Base-by-base conservation (phyloP, 2,888 invertebrate species). In the Drosophila neotestacea region DNA sequence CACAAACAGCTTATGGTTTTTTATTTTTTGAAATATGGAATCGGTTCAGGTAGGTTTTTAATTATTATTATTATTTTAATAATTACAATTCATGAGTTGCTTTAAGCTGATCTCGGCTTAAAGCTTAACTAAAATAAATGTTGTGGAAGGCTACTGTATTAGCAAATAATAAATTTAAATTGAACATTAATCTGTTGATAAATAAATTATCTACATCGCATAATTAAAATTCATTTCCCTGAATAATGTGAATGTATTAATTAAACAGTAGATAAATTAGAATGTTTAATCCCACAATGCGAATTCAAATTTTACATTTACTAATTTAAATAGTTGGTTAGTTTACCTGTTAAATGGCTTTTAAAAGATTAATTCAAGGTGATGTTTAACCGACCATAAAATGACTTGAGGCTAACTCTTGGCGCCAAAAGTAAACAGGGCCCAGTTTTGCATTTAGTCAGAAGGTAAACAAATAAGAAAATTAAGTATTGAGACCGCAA, bases 51-150 rank as follows among this genome's bases (percentile, higher is more conserved):
- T 39, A 6, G 22, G 6, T 36, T 42, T 22, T n/a, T n/a, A n/a
- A n/a, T n/a, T n/a, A n/a, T n/a, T n/a, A n/a, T n/a, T n/a, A n/a
- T n/a, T n/a, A n/a, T n/a, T n/a, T n/a, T n/a, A n/a, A n/a, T n/a
- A 77, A 88, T 82, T 82, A 85, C 82, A 83, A 71, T 41, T 74
- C 66, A 54, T 34, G 30, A 54, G 22, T 5, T 22, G 51, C 51
- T 81, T 70, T 16, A 42, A 50, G 62, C 47, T 70, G 56, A 56
- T 59, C 67, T 50, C 13, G 42, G 38, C 4, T 65, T 47, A 59
- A 34, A 32, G 58, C 28, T 39, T 61, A 41, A 64, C 13, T 30
- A 36, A 51, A 70, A 67, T 73, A 44, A 3, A 22, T 59, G 51
- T 50, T 11, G 38, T 42, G 16, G 16, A 16, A 16, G 16, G 16